These are phyloP conservation scores for Leptopilina myrica DNA, from an alignment of 2,888 invertebrate species.

Conservation along the genomic window DNA sequence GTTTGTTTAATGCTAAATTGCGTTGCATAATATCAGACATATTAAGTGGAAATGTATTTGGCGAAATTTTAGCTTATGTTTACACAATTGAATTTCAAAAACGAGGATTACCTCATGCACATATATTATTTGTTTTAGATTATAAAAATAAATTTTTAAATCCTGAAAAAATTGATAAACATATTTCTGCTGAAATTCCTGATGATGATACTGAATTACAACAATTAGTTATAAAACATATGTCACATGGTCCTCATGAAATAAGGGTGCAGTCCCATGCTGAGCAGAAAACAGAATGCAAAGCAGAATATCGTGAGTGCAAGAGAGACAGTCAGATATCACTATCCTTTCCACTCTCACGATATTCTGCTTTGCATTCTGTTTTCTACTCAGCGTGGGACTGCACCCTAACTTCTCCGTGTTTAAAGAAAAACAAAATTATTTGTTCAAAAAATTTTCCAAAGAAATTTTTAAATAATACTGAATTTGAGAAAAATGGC, in stretches of 20 bases:
- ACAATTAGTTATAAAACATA: conserved; percentile 53
- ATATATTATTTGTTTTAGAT: no score
- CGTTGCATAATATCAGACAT: conserved; percentile 32
- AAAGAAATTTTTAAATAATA: conserved; percentile 37
- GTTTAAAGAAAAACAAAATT: conserved; percentile 25
- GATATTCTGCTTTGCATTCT: no score
- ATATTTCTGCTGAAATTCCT: conserved; percentile 70
- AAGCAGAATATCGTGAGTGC: no score
- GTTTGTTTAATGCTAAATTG: neutral
- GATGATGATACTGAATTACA: conserved; percentile 61
- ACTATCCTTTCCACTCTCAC: no score
- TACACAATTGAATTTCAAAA: no score
- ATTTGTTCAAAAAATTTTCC: conserved; percentile 40
- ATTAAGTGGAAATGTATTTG: conserved; percentile 26
- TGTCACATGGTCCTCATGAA: conserved; percentile 72
- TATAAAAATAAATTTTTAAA: conserved; percentile 25
- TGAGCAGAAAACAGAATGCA: no score
- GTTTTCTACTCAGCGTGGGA: no score
- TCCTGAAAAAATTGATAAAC: conserved; percentile 61
- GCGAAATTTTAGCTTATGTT: neutral
- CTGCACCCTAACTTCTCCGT: neutral
- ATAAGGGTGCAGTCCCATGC: no score
- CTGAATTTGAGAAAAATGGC: conserved; percentile 42
- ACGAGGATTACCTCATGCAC: no score
- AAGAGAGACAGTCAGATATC: no score